A percentile compares a stretch with the other conserved stretches of the same genome.
phyloP scores from a whole-genome alignment of 1,140 invertebrate species.

The Polypedilum vanderplanki region DNA sequence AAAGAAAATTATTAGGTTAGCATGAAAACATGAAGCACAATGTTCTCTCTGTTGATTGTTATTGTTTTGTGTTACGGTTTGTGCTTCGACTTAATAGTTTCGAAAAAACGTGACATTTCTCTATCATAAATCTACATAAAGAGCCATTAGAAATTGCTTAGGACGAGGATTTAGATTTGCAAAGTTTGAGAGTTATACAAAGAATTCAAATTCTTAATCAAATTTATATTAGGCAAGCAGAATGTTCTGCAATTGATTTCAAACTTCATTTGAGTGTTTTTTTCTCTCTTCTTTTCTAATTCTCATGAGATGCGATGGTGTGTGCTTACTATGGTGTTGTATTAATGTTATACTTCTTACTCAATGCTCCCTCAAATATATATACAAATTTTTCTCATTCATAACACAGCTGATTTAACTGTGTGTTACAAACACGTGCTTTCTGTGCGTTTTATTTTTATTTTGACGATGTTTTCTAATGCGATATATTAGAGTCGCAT shows the following conservation, averaged over 20 bases:
- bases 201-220: constrained; percentile 19
- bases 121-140: constrained; percentile 12
- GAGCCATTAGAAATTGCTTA: constrained; percentile 15
- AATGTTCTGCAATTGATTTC: neutral
- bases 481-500: neutral
- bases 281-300: neutral
- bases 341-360: too few relatives aligned
- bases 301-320: neutral
- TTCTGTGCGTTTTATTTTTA: constrained; percentile 18
- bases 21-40: neutral
- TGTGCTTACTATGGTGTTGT: neutral
- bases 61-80: neutral
- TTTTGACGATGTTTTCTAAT: constrained; percentile 13
- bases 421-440: neutral
- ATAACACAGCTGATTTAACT: neutral
- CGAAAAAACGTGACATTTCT: neutral
- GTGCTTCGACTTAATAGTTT: neutral
- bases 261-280: neutral
- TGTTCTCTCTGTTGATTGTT: neutral
- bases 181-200: constrained; percentile 14
- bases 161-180: constrained; percentile 16
- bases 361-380: too few relatives aligned
- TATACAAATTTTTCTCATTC: too few relatives aligned
- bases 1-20: neutral
- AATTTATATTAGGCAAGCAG: neutral